Conservation (phyloP, 2,888 invertebrate species). For the Syrista parreyssii region DNA sequence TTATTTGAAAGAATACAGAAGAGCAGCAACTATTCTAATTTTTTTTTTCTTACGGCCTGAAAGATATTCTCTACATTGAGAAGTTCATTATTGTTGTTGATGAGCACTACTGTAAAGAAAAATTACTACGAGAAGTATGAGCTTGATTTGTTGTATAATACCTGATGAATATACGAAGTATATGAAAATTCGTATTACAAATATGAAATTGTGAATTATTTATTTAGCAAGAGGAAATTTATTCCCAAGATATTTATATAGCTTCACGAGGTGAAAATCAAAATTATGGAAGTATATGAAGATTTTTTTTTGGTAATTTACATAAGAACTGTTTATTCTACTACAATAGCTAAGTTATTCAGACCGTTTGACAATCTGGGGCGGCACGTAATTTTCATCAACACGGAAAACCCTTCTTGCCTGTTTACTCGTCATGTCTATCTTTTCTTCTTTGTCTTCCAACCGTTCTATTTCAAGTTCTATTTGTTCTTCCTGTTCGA, state of each 20-base stretch:
- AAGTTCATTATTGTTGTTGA: background rate
- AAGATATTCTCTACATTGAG: background rate
- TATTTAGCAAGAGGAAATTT: background rate
- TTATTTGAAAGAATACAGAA: background rate
- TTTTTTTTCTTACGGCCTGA: background rate
- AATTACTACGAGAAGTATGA: background rate
- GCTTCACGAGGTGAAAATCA: too few species aligned
- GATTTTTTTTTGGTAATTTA: background rate
- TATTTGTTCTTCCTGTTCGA: conserved; percentile 82
- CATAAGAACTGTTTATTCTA: background rate
- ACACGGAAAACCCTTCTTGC: conserved; percentile 51
- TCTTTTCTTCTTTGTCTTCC: conserved; percentile 20
- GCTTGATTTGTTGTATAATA: background rate
- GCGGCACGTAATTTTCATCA: conserved; percentile 79
- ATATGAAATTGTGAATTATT: background rate
- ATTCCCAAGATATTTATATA: background rate
- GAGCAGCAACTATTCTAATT: background rate
- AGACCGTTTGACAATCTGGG: conserved; percentile 69
- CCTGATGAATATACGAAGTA: background rate
- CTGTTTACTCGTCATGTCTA: conserved; percentile 36
- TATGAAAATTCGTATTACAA: background rate
- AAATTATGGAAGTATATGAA: too few species aligned
- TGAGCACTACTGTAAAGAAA: background rate
- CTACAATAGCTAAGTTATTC: background rate
- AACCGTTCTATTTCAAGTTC: conserved; percentile 76